Conservation (phyloP, 2,113 vertebrate species). For the Eulemur rufifrons region DNA sequence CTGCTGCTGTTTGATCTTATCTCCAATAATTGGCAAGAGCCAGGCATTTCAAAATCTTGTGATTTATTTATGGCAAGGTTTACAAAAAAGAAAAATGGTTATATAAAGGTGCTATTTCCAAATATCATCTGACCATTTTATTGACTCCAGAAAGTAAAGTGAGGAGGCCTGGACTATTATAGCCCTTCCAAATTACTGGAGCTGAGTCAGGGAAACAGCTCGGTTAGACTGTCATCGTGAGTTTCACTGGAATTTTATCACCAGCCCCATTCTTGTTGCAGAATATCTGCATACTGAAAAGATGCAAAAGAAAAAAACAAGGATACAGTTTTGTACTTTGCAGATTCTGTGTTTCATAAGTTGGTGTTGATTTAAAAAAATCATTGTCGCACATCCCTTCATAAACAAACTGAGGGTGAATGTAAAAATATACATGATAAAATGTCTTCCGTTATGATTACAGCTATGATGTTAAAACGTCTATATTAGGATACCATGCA, state of each 20-base stretch:
- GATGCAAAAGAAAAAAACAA: slow-evolving; percentile 35
- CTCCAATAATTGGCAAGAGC: background rate
- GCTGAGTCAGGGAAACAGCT: slow-evolving; percentile 43
- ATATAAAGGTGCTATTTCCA: slow-evolving; percentile 6
- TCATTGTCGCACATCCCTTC: background rate
- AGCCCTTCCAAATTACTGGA: background rate
- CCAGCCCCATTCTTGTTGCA: slow-evolving; percentile 29
- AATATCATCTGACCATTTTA: slow-evolving; percentile 53
- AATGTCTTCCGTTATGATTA: slow-evolving; percentile 15
- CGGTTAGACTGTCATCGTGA: background rate
- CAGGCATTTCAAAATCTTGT: background rate
- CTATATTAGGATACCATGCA: slow-evolving; percentile 49
- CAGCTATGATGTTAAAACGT: slow-evolving; percentile 37
- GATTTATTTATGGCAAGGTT: background rate
- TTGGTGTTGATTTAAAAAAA: background rate
- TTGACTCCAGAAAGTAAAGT: slow-evolving; percentile 44
- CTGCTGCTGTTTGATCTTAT: background rate
- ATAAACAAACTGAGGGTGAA: background rate
- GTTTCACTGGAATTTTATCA: slow-evolving; percentile 27
- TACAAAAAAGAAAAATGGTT: slow-evolving; percentile 21
- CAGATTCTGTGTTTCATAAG: background rate
- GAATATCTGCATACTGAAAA: slow-evolving; percentile 50
- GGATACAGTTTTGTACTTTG: background rate
- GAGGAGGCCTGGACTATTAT: background rate
- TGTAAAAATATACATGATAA: background rate